These are phyloP conservation scores for Balanococcus diminutus DNA, from an alignment of 2,888 invertebrate species.

Conservation along the genomic window DNA sequence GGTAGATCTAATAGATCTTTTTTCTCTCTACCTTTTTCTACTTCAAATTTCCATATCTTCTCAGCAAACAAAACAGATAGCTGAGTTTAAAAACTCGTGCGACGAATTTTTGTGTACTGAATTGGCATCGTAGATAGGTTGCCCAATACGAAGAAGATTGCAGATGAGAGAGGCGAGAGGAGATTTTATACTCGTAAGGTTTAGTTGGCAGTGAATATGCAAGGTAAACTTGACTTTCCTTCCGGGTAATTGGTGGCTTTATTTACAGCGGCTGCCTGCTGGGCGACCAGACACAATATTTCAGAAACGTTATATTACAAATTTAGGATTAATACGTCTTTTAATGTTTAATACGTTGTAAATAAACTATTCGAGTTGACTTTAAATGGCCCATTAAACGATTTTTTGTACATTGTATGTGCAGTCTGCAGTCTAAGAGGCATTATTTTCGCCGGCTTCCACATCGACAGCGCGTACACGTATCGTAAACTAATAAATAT, in stretches of 20 bases:
- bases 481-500: neutral
- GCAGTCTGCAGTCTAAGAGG: constrained; percentile 3
- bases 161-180: too few relatives aligned
- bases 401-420: constrained; percentile 23
- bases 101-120: too few relatives aligned
- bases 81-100: too few relatives aligned
- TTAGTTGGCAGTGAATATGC: neutral
- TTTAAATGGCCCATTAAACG: constrained; percentile 31
- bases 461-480: neutral
- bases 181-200: too few relatives aligned
- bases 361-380: constrained; percentile 37
- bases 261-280: constrained; percentile 27
- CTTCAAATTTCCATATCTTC: too few relatives aligned
- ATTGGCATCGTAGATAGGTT: neutral
- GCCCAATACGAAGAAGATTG: neutral
- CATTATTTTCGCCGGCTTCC: neutral
- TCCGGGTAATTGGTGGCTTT: neutral
- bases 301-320: constrained; percentile 32
- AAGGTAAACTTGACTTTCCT: constrained; percentile 12
- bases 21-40: too few relatives aligned
- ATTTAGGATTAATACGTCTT: constrained; percentile 40
- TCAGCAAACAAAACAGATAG: too few relatives aligned
- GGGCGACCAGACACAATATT: constrained; percentile 41
- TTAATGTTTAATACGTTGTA: constrained; percentile 43
- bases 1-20: too few relatives aligned